These are phyloP conservation scores for Nesidiocoris tenuis DNA, from an alignment of 2,888 invertebrate species.

Conservation along the genomic window DNA sequence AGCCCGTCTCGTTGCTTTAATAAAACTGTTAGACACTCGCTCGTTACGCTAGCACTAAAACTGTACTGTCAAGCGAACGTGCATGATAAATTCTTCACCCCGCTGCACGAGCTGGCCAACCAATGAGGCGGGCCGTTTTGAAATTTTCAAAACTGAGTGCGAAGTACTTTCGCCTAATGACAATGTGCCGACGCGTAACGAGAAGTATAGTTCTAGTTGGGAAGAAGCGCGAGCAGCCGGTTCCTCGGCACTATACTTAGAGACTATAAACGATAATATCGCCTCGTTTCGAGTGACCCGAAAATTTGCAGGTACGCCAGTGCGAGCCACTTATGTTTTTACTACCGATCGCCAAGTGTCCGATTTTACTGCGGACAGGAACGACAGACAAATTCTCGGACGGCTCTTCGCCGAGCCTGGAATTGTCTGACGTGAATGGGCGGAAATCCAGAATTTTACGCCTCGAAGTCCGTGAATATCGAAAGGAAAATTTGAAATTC, in stretches of 20 bases:
- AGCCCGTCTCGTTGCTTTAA: too few relatives aligned
- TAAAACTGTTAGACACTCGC: background rate
- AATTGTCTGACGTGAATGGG: too few relatives aligned
- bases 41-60: background rate
- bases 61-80: background rate
- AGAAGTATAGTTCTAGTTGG: background rate
- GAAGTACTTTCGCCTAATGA: background rate
- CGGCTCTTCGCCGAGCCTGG: too few relatives aligned
- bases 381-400: too few relatives aligned
- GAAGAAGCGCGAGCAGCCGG: background rate
- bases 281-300: background rate
- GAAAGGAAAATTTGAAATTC: too few relatives aligned
- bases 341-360: background rate
- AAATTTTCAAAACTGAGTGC: background rate
- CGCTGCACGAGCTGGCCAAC: background rate
- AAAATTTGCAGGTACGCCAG: background rate
- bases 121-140: background rate
- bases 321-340: background rate
- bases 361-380: too few relatives aligned
- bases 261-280: background rate
- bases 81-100: background rate
- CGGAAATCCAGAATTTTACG: too few relatives aligned
- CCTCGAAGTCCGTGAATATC: too few relatives aligned
- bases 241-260: background rate
- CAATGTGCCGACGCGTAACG: background rate